Base-by-base conservation (phyloP, 53 echinoderm and acorn worm genomes). In the Echinarachnius parma region DNA sequence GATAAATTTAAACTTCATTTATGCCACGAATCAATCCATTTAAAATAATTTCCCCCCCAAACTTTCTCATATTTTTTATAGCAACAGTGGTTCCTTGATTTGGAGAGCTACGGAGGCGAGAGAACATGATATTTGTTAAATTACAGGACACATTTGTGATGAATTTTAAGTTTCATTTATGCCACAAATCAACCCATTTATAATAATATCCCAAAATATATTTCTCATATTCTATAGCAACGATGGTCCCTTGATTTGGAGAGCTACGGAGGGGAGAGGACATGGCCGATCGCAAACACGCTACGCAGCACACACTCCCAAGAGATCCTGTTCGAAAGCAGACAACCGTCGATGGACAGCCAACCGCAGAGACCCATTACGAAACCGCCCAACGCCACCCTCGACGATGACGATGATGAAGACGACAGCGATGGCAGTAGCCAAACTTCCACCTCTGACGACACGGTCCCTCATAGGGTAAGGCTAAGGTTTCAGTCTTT, bases 241-340 rank as follows among this genome's bases (percentile, higher is more conserved):
- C 75, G 79, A 42, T 54, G 61, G 34, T 85, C 79, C 11, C 18
- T 79, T 5, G 85, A 85, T 26, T 15, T 85, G n/a, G 74, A 80
- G 30, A 66, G 33, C 49, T 77, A 77, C 34, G 39, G 54, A 13
- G 55, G 55, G 4, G 60, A 76, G 60, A 42, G 46, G 3, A 30
- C 76, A 13, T 60, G 71, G 71, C 46, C 84, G 5, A 68, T 75
- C 14, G 57, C 67, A 53, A 81, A 64, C 46, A 60, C 63, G 9
- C 48, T 86, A 46, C 86, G 89, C 30, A 93, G 94, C 62, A 86
- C 94, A 8, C 89, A 93, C 78, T 93, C 94, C 15, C 94, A 93
- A 53, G 94, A 93, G 84, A 83, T 93, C 3, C 86, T 89, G 81
- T 69, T 93, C 18, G n/a, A n/a, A n/a, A 83, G 80, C 35, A 50